phyloP scores from a whole-genome alignment of 2,888 invertebrate species.

The Cryptocephalus primarius region DNA sequence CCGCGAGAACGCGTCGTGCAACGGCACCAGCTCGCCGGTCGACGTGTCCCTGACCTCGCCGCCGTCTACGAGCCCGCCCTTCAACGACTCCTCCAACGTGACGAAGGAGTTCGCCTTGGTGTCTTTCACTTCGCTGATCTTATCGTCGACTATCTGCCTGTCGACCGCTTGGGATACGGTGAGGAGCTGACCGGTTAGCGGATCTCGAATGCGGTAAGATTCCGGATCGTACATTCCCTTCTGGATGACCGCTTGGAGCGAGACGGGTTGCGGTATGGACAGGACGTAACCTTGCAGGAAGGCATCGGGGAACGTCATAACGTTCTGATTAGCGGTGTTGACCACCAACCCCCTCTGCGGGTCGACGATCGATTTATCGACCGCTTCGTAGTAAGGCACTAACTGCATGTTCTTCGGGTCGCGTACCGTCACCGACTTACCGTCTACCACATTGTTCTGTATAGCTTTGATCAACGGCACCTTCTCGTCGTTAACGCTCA shows the following conservation, averaged over 20 bases:
- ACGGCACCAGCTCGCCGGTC: conserved; percentile 55
- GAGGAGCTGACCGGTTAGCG: conserved; percentile 58
- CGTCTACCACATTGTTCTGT: conserved; percentile 63
- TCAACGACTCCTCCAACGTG: conserved; percentile 63
- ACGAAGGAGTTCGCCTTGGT: conserved; percentile 60
- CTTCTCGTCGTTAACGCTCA: conserved; percentile 47
- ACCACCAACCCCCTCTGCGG: conserved; percentile 60
- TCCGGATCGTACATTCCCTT: conserved; percentile 60
- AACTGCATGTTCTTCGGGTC: conserved; percentile 65
- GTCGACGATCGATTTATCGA: conserved; percentile 68
- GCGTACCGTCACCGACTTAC: conserved; percentile 62
- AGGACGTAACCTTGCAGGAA: conserved; percentile 60
- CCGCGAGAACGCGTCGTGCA: conserved; percentile 59
- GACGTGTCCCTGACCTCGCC: conserved; percentile 65
- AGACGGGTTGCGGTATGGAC: conserved; percentile 58
- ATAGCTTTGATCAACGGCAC: conserved; percentile 69
- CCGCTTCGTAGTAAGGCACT: conserved; percentile 69
- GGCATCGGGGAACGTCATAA: conserved; percentile 58
- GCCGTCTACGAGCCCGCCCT: conserved; percentile 54
- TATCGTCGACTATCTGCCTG: conserved; percentile 69
- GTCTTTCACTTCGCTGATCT: conserved; percentile 71
- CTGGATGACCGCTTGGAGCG: conserved; percentile 64
- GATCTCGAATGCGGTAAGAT: conserved; percentile 61
- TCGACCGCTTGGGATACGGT: conserved; percentile 67
- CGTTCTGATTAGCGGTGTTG: conserved; percentile 56